A percentile compares a stretch with the other conserved stretches of the same genome.
phyloP scores from a whole-genome alignment of 2,113 vertebrate species.

The Pomatostomus ruficeps region DNA sequence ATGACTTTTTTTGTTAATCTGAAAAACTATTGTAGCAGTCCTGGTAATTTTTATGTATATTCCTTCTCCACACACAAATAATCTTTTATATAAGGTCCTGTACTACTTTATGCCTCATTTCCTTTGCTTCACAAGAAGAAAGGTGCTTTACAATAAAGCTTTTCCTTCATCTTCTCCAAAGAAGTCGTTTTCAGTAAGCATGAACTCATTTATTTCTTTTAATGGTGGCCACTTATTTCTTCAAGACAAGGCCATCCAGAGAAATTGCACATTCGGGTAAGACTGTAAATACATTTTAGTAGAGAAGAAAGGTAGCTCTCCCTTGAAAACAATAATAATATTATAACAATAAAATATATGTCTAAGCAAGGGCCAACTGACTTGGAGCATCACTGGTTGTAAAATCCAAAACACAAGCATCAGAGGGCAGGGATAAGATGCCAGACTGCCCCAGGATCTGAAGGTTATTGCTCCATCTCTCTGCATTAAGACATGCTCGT shows the following conservation, averaged over 20 bases:
- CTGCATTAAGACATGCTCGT: accelerated
- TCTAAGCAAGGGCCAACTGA: neutral
- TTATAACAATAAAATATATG: neutral
- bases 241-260: neutral
- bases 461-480: neutral
- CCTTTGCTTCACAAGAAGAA: conserved; percentile 13
- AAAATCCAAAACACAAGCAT: neutral
- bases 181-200: neutral
- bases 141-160: neutral
- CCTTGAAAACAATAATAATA: neutral
- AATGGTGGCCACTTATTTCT: neutral
- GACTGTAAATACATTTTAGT: neutral
- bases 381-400: neutral
- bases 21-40: neutral
- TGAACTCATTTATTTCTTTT: neutral
- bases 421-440: neutral
- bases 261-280: neutral
- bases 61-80: neutral
- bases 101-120: conserved; percentile 40
- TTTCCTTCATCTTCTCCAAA: neutral
- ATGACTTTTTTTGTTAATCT: neutral
- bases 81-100: neutral
- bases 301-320: neutral
- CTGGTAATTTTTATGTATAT: neutral
- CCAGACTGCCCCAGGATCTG: neutral